Base-by-base conservation (phyloP, 1,140 invertebrate genomes). In the Propsilocerus akamusi region DNA sequence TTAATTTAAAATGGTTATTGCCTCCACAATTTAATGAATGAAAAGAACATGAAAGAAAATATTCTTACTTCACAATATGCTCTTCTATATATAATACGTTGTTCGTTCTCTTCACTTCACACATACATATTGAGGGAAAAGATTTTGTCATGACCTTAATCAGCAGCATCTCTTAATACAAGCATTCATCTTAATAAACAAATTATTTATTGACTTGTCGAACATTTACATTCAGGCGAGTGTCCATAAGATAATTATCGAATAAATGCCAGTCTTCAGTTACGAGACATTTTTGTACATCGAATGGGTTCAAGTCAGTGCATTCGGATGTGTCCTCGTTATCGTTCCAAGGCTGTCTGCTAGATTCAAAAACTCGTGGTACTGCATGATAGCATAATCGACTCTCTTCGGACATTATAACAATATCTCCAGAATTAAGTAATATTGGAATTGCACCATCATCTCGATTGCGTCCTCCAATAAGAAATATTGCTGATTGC, bases 321-420 rank as follows among this genome's bases (percentile, higher is more conserved):
- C 47, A 12, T 12, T 25, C 37, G 22, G 23, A 4, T 25, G 4
- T 46, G 11, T 24, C 24, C 25, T 53, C 48, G 5, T 52, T 17
- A 14, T 58, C 51, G 53, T 72, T 65, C 76, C 79, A 82, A 14
- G 68, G 61, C 25, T 59, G 50, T 12, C 54, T 53, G 17, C 62
- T 34, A 3, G 66, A 52, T 51, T 68, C 57, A 37, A 90, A 56
- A 55, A 92, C 82, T 65, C 75, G 79, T 23, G 88, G 87, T 2
- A 92, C 76, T 10, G 82, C 86, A 66, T 93, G 88, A 65, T 90
- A 91, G 48, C 75, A 79, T 2, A 85, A 64, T 49, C 88, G 68
- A 1, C 83, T 80, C 57, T 75, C 66, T 52, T 77, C 75, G 6
- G 80, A 81, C 88, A 93, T 92, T n/a, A 92, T 61, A 4, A 89